Evolutionary conservation across 2,113 vertebrate species (phyloP), one percentile per base, ranked within the genome.

Genomic region (Pseudolaguvia tuberculata): DNA sequence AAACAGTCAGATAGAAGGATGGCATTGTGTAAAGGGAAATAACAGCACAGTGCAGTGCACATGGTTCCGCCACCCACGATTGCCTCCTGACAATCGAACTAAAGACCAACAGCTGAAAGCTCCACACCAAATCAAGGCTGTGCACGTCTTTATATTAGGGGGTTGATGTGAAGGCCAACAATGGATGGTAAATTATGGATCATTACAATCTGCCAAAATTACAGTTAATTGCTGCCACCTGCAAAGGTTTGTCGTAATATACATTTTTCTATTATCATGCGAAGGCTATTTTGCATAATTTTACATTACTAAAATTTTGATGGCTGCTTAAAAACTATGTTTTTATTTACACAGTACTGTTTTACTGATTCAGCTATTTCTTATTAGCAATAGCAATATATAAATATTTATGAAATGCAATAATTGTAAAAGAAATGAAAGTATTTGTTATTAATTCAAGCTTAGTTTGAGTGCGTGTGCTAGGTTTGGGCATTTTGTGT

Each of bases 191-290:
- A 92, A 93, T 91, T 89, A 80, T 72, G 86, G 88, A 90, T 89
- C 88, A 88, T 90, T 91, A 86, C 82, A 87, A 86, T 87, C 81
- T 85, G 87, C 90, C 89, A 87, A 92, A 91, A 94, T 90, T 76
- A 47, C 84, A 90, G 83, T 89, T 92, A 92, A 91, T 91, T 93
- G 93, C 91, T 87, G 89, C 87, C 88, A 92, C 87, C 93, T 94
- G 92, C 88, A 87, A 84, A 82, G 89, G 87, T 90, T 88, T 89
- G 89, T 89, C 89, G 87, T 86, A 59, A 86, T 89, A 86, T 85
- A 90, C 91, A 83, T 86, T 82, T 89, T 88, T 86, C 83, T 86
- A 86, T 90, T 84, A 88, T 87, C 81, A 88, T 83, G 83, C 84
- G 81, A 79, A 82, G 73, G 79, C 21, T 80, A 78, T 80, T 77